phyloP scores from a whole-genome alignment of 2,888 invertebrate genomes.

The Stramonita haemastoma region DNA sequence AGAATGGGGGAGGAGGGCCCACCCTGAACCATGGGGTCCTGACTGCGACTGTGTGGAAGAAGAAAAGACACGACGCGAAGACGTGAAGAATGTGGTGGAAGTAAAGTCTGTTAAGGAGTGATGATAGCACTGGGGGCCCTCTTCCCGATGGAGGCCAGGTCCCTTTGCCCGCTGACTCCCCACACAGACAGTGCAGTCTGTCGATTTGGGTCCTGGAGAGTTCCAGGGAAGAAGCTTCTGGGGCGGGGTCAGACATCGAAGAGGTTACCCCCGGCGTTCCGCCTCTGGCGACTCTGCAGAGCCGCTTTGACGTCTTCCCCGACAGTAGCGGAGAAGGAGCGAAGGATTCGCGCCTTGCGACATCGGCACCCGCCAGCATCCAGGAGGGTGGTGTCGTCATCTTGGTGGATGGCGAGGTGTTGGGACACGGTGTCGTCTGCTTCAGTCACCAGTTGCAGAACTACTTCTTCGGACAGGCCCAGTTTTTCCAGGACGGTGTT shows the following conservation, averaged over 20 bases:
- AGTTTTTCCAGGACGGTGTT: conserved; percentile 37
- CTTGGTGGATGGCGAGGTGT: background rate
- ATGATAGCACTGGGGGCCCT: background rate
- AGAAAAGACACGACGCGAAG: background rate
- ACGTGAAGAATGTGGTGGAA: background rate
- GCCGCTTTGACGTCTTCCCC: conserved; percentile 23
- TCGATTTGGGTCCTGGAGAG: conserved; percentile 35
- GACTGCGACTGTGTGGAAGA: background rate
- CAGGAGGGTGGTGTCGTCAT: too few relatives aligned
- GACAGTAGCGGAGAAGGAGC: conserved; percentile 34
- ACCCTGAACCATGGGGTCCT: background rate
- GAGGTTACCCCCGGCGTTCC: conserved; percentile 43
- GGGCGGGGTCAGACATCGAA: conserved; percentile 32
- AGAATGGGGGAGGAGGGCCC: background rate
- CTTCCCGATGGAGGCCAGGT: background rate
- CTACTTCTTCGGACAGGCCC: conserved; percentile 23
- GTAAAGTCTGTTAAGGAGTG: background rate
- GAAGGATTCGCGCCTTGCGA: background rate
- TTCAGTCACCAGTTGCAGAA: conserved; percentile 6
- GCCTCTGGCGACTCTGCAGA: background rate
- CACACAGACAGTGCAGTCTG: background rate
- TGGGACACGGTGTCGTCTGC: conserved; percentile 24
- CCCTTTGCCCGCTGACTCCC: background rate
- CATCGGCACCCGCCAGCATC: background rate
- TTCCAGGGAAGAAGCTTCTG: conserved; percentile 36